Evolutionary conservation across 2,797 vertebrate species (phyloP), one percentile per base, ranked within the genome.

Genomic region (Passerculus sandwichensis): DNA sequence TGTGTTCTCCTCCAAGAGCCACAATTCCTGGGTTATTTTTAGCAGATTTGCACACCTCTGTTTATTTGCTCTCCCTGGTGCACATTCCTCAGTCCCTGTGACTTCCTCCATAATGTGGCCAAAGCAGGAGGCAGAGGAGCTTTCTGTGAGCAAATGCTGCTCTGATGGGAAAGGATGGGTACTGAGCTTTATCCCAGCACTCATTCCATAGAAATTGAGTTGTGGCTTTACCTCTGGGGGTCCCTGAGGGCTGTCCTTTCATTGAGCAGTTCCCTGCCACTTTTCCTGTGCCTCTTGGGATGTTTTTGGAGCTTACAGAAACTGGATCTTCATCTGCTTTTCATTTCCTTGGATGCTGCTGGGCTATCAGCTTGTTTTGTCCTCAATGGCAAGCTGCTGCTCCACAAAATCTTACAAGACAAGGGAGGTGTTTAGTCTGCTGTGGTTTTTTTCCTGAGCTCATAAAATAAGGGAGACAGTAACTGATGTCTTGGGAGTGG

Each of bases 21-120:
- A 5, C 64, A 82, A 11, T 94, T 86, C 85, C 82, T 36, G 83
- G 44, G 48, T 91, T 97, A 94, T 96, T 97, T 97, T 95, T 95
- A 96, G 96, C 91, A 91, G 83, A 88, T 94, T 96, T 95, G 88
- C 77, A 32, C 96, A 96, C 94, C 94, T 96, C 96, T 93, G 93
- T 97, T 97, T 96, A 94, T 96, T 96, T 96, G 87, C 73, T 89
- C 88, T 97, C 94, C 83, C 85, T 53, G 61, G 77, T 65, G 91
- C 34, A 13, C 91, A 92, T 96, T 96, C 94, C 93, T 94, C 76
- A 72, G 77, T 90, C 83, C 82, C 76, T 79, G 53, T 0, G 6
- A 91, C 74, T 94, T 97, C 94, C 94, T 91, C 77, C 6, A 0
- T 22, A 69, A 15, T 0, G 0, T 1, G 8, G 91, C 85, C 9